Base-by-base conservation (phyloP, 2,888 invertebrate genomes). In the Azorinus chamasolen region DNA sequence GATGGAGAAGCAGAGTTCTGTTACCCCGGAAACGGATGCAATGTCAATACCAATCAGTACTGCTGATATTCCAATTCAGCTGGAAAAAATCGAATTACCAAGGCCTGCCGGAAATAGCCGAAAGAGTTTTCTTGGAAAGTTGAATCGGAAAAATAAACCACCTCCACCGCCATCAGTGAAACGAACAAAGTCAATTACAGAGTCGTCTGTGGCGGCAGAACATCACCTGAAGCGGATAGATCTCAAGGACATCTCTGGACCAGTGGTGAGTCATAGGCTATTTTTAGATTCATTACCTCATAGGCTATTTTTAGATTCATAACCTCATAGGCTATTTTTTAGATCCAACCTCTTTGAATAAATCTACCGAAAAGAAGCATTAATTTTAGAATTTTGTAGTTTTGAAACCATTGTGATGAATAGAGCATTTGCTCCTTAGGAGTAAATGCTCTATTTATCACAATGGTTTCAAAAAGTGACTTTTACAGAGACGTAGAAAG, bases 221-320 rank as follows among this genome's bases (percentile, higher is more conserved):
- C 86, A 85, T 12, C 83, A 83, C 51, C 59, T 71, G 39, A 90
- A 89, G 81, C 87, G 87, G 37, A 88, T 90, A 48, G 88, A 89
- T 63, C 73, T 83, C 0, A 86, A 88, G 16, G 90, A 90, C 62
- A 90, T 90, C n/a, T 90, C 90, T 32, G 90, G 88, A 25, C 90
- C 90, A 41, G 87, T 90, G 83, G 90, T 90, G 72, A 84, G 87
- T 82, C 1, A 24, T 39, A 16, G n/a, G n/a, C n/a, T n/a, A n/a
- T n/a, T n/a, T n/a, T n/a, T n/a, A n/a, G n/a, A n/a, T n/a, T n/a
- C n/a, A n/a, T n/a, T n/a, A n/a, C n/a, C n/a, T n/a, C n/a, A n/a
- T n/a, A n/a, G n/a, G n/a, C n/a, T n/a, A n/a, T n/a, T n/a, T n/a
- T n/a, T n/a, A n/a, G n/a, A n/a, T n/a, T n/a, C n/a, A n/a, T n/a